These are phyloP conservation scores for Bufo bufo DNA, from an alignment of 2,113 vertebrate genomes.

Conservation along the genomic window DNA sequence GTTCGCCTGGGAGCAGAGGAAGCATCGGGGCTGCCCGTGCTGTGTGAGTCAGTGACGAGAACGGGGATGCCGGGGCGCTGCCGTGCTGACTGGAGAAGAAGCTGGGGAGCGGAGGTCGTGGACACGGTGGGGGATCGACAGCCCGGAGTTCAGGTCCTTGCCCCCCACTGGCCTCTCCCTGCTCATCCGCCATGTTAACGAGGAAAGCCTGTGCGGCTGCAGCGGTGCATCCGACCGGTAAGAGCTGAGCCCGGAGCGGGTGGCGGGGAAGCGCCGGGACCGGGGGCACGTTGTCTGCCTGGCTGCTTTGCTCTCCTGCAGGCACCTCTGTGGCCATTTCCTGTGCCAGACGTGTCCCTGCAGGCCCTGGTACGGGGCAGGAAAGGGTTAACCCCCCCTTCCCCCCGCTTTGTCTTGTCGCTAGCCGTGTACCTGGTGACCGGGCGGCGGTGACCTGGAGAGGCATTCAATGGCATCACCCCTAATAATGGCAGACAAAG, in stretches of 20 bases:
- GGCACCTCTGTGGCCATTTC: not conserved
- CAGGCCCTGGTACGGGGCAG: not conserved
- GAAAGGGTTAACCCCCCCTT: conserved; percentile 3
- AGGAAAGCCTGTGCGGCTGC: conserved; percentile 35
- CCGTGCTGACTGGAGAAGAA: conserved; percentile 72
- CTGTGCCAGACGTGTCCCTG: not conserved
- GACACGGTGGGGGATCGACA: conserved; percentile 62
- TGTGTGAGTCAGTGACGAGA: conserved; percentile 62
- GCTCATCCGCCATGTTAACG: conserved; percentile 47
- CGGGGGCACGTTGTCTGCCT: too few relatives aligned
- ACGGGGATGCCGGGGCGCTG: conserved; percentile 65
- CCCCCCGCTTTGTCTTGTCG: conserved; percentile 15
- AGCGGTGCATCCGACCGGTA: conserved; percentile 64
- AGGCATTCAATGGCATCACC: too few relatives aligned
- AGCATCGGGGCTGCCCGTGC: conserved; percentile 69
- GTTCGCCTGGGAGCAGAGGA: conserved; percentile 34
- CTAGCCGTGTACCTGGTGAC: not conserved
- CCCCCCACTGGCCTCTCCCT: conserved; percentile 31
- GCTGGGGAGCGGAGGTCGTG: conserved; percentile 69
- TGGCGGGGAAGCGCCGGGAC: not conserved
- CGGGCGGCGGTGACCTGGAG: too few relatives aligned
- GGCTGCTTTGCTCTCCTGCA: too few relatives aligned
- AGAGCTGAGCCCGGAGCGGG: conserved; percentile 60
- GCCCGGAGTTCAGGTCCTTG: conserved; percentile 41
- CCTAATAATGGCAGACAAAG: conserved; percentile 2